phyloP scores from a whole-genome alignment of 2,113 vertebrate genomes.

The Myrmecophaga tridactyla region DNA sequence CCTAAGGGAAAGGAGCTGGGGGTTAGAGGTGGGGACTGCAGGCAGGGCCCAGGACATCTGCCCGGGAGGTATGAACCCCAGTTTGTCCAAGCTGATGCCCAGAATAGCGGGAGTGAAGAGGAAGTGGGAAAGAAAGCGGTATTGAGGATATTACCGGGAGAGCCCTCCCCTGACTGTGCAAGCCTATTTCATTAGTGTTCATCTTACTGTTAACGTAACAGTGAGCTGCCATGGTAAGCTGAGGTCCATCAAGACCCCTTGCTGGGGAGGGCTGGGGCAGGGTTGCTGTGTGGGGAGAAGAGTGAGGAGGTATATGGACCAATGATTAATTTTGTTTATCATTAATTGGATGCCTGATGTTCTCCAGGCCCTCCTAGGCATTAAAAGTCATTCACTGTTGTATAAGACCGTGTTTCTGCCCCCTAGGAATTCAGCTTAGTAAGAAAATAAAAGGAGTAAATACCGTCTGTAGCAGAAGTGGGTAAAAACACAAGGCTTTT shows the following conservation, averaged over 20 bases:
- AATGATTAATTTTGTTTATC: neutral
- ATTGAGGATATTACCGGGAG: neutral
- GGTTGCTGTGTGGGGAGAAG: neutral
- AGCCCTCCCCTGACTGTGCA: neutral
- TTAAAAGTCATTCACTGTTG: neutral
- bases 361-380: neutral
- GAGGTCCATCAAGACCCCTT: neutral
- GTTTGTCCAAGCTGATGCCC: neutral
- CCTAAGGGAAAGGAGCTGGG: neutral
- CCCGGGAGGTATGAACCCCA: neutral
- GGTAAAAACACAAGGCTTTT: neutral
- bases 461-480: rapidly evolving
- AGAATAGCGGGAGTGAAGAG: neutral
- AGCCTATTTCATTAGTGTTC: neutral
- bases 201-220: too few relatives aligned
- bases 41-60: neutral
- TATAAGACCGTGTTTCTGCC: neutral
- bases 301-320: rapidly evolving
- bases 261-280: neutral
- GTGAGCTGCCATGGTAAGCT: too few relatives aligned
- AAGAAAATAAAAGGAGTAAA: neutral
- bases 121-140: neutral
- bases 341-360: rapidly evolving
- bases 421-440: neutral
- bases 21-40: neutral